Evolutionary conservation across 2,797 vertebrate species (phyloP).

Genomic region (Pogonophryne albipinna): DNA sequence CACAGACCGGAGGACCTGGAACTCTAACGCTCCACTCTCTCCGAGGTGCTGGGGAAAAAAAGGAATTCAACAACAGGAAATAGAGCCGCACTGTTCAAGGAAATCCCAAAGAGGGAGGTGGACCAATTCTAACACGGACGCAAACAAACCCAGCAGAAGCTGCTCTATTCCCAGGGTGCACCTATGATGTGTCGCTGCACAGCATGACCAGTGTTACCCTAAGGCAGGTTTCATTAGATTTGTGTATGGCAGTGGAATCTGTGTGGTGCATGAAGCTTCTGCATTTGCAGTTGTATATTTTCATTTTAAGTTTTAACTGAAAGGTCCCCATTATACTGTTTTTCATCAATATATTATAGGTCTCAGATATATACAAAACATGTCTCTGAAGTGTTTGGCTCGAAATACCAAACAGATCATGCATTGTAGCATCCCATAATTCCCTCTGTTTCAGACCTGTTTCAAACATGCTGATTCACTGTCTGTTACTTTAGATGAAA

Average conservation of each 20-base stretch:
- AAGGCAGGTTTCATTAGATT: conserved; percentile 14
- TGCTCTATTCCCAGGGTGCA: conserved; percentile 50
- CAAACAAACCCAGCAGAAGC: conserved; percentile 55
- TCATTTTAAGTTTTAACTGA: too few relatives aligned
- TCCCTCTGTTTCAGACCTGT: too few relatives aligned
- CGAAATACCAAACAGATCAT: too few relatives aligned
- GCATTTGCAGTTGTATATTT: neutral
- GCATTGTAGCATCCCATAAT: too few relatives aligned
- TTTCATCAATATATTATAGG: too few relatives aligned
- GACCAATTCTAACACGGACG: conserved; percentile 40
- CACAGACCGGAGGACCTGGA: conserved; percentile 24
- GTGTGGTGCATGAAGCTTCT: neutral
- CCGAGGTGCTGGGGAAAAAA: conserved; percentile 68
- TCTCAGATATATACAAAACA: too few relatives aligned
- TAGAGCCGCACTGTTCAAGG: conserved; percentile 67
- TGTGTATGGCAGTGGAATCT: conserved; percentile 6
- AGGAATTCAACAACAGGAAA: conserved; percentile 89
- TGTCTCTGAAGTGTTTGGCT: too few relatives aligned
- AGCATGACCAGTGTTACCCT: conserved; percentile 11
- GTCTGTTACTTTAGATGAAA: too few relatives aligned
- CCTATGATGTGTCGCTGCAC: conserved; percentile 47
- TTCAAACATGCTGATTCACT: too few relatives aligned
- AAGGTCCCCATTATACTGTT: too few relatives aligned
- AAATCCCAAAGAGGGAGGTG: conserved; percentile 77
- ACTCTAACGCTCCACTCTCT: conserved; percentile 62